Evolutionary conservation across 1,140 invertebrate species (phyloP).

Genomic region (Tetranychus cinnabarinus): DNA sequence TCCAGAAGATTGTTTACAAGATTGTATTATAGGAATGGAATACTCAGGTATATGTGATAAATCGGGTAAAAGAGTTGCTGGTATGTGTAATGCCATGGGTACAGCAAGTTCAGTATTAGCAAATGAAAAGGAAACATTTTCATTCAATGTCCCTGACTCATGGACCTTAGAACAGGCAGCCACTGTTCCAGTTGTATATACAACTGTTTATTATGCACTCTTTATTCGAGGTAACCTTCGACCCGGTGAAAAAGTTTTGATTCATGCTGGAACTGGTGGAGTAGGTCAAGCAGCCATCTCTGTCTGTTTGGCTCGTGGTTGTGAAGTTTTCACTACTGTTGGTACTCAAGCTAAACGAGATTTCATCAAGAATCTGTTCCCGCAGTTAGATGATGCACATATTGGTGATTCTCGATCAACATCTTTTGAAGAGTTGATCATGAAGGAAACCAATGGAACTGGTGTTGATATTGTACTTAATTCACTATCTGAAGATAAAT

Average conservation of each 20-base stretch:
- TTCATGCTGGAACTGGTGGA: conserved; percentile 87
- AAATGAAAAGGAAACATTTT: conserved; percentile 53
- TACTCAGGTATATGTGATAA: conserved; percentile 48
- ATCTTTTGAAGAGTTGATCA: conserved; percentile 25
- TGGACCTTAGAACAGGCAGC: conserved; percentile 78
- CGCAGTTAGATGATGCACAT: conserved; percentile 23
- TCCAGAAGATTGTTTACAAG: conserved; percentile 23
- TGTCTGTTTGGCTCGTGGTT: conserved; percentile 61
- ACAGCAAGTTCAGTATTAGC: conserved; percentile 65
- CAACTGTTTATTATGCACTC: conserved; percentile 39
- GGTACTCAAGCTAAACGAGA: conserved; percentile 24
- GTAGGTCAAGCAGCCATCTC: conserved; percentile 84
- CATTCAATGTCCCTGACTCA: conserved; percentile 65
- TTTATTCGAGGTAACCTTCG: conserved; percentile 54
- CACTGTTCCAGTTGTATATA: conserved; percentile 75
- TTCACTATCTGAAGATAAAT: conserved; percentile 71
- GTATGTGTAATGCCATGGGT: conserved; percentile 65
- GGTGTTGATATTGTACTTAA: conserved; percentile 85
- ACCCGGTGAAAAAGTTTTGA: conserved; percentile 55
- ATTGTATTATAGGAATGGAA: conserved; percentile 38
- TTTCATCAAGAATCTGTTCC: conserved; percentile 24
- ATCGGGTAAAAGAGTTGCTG: conserved; percentile 65
- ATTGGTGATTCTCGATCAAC: conserved; percentile 30
- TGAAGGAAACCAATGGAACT: conserved; percentile 26
- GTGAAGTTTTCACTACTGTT: conserved; percentile 61